phyloP scores from a whole-genome alignment of 2,888 invertebrate species.

The Sminthurinus aureus region DNA sequence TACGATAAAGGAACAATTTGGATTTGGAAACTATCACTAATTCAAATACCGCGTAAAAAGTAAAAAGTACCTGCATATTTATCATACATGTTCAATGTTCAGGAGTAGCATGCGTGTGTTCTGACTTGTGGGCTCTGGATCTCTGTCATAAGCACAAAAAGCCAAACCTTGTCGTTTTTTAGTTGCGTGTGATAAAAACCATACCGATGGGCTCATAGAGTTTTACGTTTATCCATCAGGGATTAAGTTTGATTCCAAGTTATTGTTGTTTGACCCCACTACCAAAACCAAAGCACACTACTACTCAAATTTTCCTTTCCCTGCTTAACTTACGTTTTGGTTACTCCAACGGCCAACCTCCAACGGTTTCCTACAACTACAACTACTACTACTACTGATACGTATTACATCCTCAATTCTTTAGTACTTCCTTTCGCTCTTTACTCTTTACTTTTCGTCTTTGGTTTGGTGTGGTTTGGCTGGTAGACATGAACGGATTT shows the following conservation, averaged over 20 bases:
- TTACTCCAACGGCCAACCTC: background rate
- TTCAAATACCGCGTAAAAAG: background rate
- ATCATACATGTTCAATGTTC: background rate
- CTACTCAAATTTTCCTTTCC: slow-evolving; percentile 43
- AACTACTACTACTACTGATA: too few relatives aligned
- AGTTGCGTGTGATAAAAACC: slow-evolving; percentile 53
- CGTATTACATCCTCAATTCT: too few relatives aligned
- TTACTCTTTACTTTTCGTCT: background rate
- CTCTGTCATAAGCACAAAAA: slow-evolving; percentile 41
- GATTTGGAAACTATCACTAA: slow-evolving; percentile 42
- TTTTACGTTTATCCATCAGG: slow-evolving; percentile 46
- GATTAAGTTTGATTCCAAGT: slow-evolving; percentile 48
- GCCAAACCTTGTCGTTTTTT: slow-evolving; percentile 48
- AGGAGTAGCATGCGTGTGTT: slow-evolving; percentile 40
- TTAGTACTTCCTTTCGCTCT: background rate
- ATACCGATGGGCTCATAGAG: slow-evolving; percentile 39
- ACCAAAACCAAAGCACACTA: slow-evolving; percentile 32
- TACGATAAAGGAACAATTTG: slow-evolving; percentile 43
- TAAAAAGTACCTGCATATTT: too few relatives aligned
- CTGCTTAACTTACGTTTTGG: slow-evolving; percentile 20
- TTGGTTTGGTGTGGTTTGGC: background rate
- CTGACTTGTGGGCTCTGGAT: background rate
- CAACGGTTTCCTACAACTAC: too few relatives aligned
- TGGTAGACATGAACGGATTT: background rate
- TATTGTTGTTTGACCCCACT: slow-evolving; percentile 47